Evolutionary conservation across 1,140 invertebrate species (phyloP).

Genomic region (Chionoecetes opilio): DNA sequence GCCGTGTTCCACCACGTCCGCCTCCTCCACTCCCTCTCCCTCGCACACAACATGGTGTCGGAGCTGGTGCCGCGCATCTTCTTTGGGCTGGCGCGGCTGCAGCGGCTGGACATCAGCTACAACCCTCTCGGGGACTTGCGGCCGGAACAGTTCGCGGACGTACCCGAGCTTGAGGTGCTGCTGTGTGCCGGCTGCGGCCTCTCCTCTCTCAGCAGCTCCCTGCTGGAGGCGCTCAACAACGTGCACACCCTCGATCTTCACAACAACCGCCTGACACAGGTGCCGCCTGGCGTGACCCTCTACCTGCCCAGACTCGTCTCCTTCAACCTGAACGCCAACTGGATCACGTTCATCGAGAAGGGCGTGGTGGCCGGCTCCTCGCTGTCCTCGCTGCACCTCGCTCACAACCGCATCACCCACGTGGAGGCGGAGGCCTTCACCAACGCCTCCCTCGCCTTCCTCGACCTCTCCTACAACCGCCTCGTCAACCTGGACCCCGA

Average conservation of each 20-base stretch:
- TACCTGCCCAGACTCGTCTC: slow-evolving; percentile 86
- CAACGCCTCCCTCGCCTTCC: slow-evolving; percentile 87
- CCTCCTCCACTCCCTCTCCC: slow-evolving; percentile 87
- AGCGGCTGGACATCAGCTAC: slow-evolving; percentile 89
- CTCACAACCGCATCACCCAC: slow-evolving; percentile 88
- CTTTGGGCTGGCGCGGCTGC: slow-evolving; percentile 88
- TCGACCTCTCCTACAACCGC: slow-evolving; percentile 91
- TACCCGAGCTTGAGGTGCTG: slow-evolving; percentile 87
- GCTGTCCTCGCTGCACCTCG: slow-evolving; percentile 86
- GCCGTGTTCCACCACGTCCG: slow-evolving; percentile 89
- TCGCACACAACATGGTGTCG: slow-evolving; percentile 89
- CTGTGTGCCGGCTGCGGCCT: slow-evolving; percentile 89
- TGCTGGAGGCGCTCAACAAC: slow-evolving; percentile 83
- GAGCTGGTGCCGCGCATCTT: slow-evolving; percentile 89
- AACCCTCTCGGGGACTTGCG: slow-evolving; percentile 89
- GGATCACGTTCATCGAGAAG: slow-evolving; percentile 85
- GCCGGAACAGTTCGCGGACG: slow-evolving; percentile 91
- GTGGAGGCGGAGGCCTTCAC: slow-evolving; percentile 88
- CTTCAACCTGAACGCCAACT: slow-evolving; percentile 90
- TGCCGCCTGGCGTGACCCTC: slow-evolving; percentile 85
- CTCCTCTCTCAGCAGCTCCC: slow-evolving; percentile 89
- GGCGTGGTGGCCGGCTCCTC: slow-evolving; percentile 83
- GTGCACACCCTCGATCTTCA: slow-evolving; percentile 90
- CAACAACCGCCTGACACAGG: slow-evolving; percentile 90
- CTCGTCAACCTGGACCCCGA: slow-evolving; percentile 87